Conservation (phyloP, 2,888 invertebrate species). For the Drosophila mimica region DNA sequence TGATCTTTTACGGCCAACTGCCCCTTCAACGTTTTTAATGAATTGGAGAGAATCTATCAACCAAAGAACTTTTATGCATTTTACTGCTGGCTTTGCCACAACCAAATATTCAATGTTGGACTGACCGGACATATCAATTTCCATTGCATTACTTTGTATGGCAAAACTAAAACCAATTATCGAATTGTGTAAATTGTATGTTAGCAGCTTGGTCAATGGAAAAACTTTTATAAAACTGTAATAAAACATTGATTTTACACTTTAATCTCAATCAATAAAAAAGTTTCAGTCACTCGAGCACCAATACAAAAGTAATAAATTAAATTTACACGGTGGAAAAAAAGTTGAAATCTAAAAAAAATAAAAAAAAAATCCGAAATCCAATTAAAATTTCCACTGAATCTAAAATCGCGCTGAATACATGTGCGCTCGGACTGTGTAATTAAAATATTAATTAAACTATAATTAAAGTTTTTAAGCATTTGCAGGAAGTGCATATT, state of each 20-base stretch:
- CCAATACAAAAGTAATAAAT: constrained; percentile 3
- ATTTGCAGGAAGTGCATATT: constrained; percentile 53
- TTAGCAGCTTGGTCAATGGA: not conserved
- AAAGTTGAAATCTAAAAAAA: constrained; percentile 10
- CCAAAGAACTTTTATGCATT: not conserved
- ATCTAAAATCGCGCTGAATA: constrained; percentile 51
- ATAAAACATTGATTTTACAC: constrained; percentile 1
- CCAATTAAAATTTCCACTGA: constrained; percentile 64
- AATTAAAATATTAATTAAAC: constrained; percentile 76
- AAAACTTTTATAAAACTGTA: not conserved
- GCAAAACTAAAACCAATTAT: not conserved
- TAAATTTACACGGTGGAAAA: not conserved
- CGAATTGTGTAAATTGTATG: not conserved
- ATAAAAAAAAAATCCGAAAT: constrained; percentile 34
- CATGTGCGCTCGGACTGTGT: constrained; percentile 39
- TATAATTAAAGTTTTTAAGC: constrained; percentile 66
- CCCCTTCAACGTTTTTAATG: constrained; percentile 26
- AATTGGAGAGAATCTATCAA: constrained; percentile 15
- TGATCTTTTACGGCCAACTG: constrained; percentile 47
- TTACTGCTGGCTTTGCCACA: not conserved
- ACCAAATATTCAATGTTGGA: not conserved
- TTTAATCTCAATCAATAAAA: constrained; percentile 14
- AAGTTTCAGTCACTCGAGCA: not conserved
- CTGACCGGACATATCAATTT: not conserved
- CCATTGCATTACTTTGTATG: not conserved